phyloP scores from a whole-genome alignment of 2,888 invertebrate species.

The Ethmia dodecea region DNA sequence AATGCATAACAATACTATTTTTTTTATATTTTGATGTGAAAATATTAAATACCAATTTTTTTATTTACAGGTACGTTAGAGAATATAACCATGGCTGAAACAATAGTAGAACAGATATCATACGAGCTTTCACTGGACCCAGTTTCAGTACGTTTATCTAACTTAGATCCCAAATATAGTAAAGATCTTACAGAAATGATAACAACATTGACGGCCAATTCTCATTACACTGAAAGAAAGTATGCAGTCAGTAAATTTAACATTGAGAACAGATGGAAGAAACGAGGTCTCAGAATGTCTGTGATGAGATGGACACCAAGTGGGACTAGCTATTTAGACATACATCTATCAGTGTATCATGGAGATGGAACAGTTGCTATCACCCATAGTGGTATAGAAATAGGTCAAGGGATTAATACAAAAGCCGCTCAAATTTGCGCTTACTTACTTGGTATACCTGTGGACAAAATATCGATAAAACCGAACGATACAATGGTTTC shows the following conservation, averaged over 20 bases:
- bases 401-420: conserved; percentile 88
- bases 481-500: conserved; percentile 69
- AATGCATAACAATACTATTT: too few relatives aligned
- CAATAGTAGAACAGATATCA: conserved; percentile 79
- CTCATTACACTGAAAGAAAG: conserved; percentile 58
- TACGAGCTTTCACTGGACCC: conserved; percentile 68
- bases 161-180: conserved; percentile 44
- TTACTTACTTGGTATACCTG: conserved; percentile 79
- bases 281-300: conserved; percentile 61
- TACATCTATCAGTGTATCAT: conserved; percentile 79
- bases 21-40: too few relatives aligned
- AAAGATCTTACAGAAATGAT: conserved; percentile 51
- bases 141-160: conserved; percentile 50
- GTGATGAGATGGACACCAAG: conserved; percentile 76
- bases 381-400: conserved; percentile 81
- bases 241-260: conserved; percentile 66
- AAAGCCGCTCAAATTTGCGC: conserved; percentile 86
- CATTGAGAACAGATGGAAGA: conserved; percentile 83
- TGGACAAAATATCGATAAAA: conserved; percentile 78
- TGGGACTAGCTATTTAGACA: conserved; percentile 49
- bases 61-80: conserved; percentile 23
- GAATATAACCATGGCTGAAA: conserved; percentile 45
- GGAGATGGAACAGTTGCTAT: conserved; percentile 81
- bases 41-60: background rate
- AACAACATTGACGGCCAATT: conserved; percentile 51